Base-by-base conservation (phyloP, 2,797 vertebrate species). In the Limosa lapponica region DNA sequence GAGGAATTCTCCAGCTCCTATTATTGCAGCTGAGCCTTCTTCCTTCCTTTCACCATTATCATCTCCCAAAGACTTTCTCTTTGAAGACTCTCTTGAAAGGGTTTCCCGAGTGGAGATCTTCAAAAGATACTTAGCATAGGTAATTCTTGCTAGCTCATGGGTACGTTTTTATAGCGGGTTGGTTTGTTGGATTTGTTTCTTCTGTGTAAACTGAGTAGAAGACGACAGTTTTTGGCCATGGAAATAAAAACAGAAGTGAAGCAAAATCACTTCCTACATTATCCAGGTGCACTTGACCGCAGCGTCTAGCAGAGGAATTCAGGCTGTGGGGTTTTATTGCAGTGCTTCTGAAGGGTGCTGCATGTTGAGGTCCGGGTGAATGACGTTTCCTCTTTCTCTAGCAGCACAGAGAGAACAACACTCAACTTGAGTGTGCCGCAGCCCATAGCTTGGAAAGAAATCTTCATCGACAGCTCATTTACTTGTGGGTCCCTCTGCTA, bases 341-440 rank as follows among this genome's bases (percentile, higher is more conserved):
- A 32, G 12, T 24, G 7, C 22, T 78, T 85, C 57, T 41, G 23
- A 59, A 49, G 46, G 17, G 46, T 51, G 30, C 36, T 65, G n/a
- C 43, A 25, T 0, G 1, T 49, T 0, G 3, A 25, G 24, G 13
- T 25, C 30, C 0, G 0, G 14, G 24, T 59, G 55, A 32, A 30
- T 28, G n/a, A 34, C 0, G 1, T 20, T 73, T 78, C 55, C 44
- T 39, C 36, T 82, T 89, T 58, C 36, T 64, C 15, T 28, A 30
- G n/a, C 5, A 49, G 25, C 0, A 1, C 34, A 23, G 4, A 2
- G 24, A 11, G 11, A 49, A 6, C 54, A 58, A 19, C 36, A 28
- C 34, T 81, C 0, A 1, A 22, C 23, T 57, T 48, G 20, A 78
- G 36, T 27, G 28, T 80, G 28, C 34, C 1, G 3, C 59, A 75